Conservation (phyloP, 2,797 vertebrate species). For the Orientallactaga sibirica region DNA sequence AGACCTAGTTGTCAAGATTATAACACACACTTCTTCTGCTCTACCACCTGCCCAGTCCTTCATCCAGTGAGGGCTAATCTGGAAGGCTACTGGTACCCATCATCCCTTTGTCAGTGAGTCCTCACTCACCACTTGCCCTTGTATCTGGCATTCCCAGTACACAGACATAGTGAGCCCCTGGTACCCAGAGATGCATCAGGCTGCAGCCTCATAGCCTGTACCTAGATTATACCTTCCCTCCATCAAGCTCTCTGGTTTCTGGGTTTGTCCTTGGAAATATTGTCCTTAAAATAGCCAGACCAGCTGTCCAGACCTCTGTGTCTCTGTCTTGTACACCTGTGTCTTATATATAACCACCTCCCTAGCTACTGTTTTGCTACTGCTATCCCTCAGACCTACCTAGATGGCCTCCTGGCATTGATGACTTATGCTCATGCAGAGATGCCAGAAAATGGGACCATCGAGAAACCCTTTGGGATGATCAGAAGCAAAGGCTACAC, state of each 20-base stretch:
- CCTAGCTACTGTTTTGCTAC: neutral
- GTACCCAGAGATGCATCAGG: neutral
- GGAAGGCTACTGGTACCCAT: neutral
- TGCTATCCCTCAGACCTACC: neutral
- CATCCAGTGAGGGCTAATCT: neutral
- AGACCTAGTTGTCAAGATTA: neutral
- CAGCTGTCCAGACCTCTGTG: neutral
- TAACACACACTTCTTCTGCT: neutral
- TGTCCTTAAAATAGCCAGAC: neutral
- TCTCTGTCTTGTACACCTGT: neutral
- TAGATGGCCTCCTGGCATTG: neutral
- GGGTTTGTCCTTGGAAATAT: neutral
- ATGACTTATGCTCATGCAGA: neutral
- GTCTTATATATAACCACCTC: neutral
- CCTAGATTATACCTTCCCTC: neutral
- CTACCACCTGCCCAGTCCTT: neutral
- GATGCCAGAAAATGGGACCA: neutral
- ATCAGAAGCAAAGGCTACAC: neutral
- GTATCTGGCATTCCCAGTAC: neutral
- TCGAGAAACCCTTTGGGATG: neutral
- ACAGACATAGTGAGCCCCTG: neutral
- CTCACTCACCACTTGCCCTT: neutral
- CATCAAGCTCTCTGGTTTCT: neutral
- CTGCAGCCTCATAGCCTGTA: neutral
- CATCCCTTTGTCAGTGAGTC: neutral